Evolutionary conservation across 2,113 vertebrate species (phyloP).

Genomic region (Ophthalmolycus amberensis): DNA sequence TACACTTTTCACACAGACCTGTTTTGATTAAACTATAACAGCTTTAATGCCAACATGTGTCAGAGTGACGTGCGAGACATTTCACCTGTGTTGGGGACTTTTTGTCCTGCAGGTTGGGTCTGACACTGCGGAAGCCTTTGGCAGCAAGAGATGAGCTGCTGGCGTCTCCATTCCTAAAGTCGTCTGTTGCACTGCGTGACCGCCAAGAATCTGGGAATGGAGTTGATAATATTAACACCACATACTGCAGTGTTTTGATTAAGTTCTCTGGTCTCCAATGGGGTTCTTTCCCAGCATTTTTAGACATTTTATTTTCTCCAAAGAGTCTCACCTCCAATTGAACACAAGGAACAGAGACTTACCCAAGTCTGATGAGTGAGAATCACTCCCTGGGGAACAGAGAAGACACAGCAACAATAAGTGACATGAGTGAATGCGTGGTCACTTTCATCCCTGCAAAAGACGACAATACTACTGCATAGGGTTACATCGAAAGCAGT

Average conservation of each 20-base stretch:
- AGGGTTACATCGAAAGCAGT: neutral
- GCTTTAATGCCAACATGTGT: neutral
- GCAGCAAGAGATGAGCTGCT: slow-evolving; percentile 93
- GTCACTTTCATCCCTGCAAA: neutral
- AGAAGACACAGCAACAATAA: slow-evolving; percentile 35
- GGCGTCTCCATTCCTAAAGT: slow-evolving; percentile 90
- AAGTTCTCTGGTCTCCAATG: neutral
- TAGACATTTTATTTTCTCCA: neutral
- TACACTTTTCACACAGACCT: slow-evolving; percentile 6
- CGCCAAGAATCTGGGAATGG: slow-evolving; percentile 89
- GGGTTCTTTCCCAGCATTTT: neutral
- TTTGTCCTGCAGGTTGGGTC: slow-evolving; percentile 94
- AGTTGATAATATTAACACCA: slow-evolving; percentile 13
- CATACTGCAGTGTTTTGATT: neutral
- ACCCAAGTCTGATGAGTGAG: slow-evolving; percentile 94
- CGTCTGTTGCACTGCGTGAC: slow-evolving; percentile 86
- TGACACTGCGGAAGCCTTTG: slow-evolving; percentile 96
- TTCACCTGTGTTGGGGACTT: slow-evolving; percentile 92
- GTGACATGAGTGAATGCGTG: neutral
- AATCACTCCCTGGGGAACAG: slow-evolving; percentile 88
- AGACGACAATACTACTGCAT: neutral
- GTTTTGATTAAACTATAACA: neutral
- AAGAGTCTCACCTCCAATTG: slow-evolving; percentile 4
- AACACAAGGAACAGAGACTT: slow-evolving; percentile 61
- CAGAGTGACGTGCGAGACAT: slow-evolving; percentile 4